A percentile compares a stretch with the other conserved stretches of the same genome.
Conservation (phyloP, 2,888 invertebrate genomes). For the Folsomia candida region DNA sequence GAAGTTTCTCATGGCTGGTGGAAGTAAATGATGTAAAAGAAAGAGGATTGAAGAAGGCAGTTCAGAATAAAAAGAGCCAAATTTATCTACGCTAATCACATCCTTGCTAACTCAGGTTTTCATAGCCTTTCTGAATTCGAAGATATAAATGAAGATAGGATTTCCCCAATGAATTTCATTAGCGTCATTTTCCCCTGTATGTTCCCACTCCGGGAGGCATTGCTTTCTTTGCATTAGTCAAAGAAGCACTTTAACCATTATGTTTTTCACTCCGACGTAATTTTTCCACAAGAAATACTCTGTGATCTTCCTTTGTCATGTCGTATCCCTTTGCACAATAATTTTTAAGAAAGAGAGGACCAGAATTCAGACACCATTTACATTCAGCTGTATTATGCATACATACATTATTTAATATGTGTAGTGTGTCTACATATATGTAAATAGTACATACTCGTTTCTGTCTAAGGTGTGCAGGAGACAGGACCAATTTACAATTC, state of each 20-base stretch:
- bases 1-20: background rate
- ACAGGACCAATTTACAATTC: too few relatives aligned
- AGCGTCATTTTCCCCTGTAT: constrained; percentile 7
- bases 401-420: too few relatives aligned
- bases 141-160: constrained; percentile 16
- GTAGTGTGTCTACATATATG: too few relatives aligned
- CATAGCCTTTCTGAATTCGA: constrained; percentile 10
- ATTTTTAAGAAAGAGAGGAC: too few relatives aligned
- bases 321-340: too few relatives aligned
- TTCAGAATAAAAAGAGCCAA: constrained; percentile 11
- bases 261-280: too few relatives aligned
- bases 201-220: background rate
- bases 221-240: background rate
- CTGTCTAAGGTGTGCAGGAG: too few relatives aligned
- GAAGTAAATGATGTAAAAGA: constrained; percentile 18
- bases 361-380: too few relatives aligned
- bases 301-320: too few relatives aligned
- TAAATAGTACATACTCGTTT: too few relatives aligned
- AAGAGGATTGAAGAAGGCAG: constrained; percentile 10
- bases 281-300: too few relatives aligned
- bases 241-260: background rate
- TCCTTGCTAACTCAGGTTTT: constrained; percentile 16
- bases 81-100: constrained; percentile 18
- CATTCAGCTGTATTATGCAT: too few relatives aligned
- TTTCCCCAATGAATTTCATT: constrained; percentile 22